Percentiles rank a stretch among this genome's conserved stretches.
phyloP scores from a whole-genome alignment of 2,888 invertebrate species.

The Parthenolecanium corni region DNA sequence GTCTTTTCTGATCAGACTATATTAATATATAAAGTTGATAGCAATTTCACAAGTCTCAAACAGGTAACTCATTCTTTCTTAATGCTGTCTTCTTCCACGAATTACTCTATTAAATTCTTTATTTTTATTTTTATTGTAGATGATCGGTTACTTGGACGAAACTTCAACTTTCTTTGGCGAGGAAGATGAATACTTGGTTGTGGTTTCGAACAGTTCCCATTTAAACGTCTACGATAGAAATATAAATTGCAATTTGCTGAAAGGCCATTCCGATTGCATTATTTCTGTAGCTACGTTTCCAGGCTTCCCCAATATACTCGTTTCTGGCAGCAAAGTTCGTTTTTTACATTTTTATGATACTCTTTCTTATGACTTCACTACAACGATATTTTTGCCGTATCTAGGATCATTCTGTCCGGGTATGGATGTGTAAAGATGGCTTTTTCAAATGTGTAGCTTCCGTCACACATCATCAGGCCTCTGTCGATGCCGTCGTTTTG shows the following conservation, averaged over 20 bases:
- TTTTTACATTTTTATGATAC: not conserved
- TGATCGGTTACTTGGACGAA: constrained; percentile 91
- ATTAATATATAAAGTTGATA: constrained; percentile 57
- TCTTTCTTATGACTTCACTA: no score
- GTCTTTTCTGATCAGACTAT: constrained; percentile 82
- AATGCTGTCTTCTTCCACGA: no score
- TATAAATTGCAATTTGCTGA: constrained; percentile 73
- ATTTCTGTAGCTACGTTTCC: constrained; percentile 57
- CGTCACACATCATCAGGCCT: constrained; percentile 74
- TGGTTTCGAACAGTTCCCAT: constrained; percentile 85
- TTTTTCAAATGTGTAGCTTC: constrained; percentile 52
- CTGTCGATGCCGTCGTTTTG: constrained; percentile 69
- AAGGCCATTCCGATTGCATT: constrained; percentile 84
- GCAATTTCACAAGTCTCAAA: constrained; percentile 57
- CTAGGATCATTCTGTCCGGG: constrained; percentile 54
- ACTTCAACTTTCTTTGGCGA: constrained; percentile 48
- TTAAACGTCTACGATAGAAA: constrained; percentile 71
- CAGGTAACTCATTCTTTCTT: no score
- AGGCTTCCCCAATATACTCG: constrained; percentile 54
- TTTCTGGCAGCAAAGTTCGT: constrained; percentile 75
- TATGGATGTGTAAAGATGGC: constrained; percentile 59
- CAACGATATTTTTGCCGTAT: constrained; percentile 11
- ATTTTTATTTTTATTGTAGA: constrained; percentile 45
- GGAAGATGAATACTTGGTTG: constrained; percentile 62
- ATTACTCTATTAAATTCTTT: not conserved